Evolutionary conservation across 2,888 invertebrate species (phyloP), one percentile per base, ranked within the genome.

Genomic region (Barypeithes pellucidus): DNA sequence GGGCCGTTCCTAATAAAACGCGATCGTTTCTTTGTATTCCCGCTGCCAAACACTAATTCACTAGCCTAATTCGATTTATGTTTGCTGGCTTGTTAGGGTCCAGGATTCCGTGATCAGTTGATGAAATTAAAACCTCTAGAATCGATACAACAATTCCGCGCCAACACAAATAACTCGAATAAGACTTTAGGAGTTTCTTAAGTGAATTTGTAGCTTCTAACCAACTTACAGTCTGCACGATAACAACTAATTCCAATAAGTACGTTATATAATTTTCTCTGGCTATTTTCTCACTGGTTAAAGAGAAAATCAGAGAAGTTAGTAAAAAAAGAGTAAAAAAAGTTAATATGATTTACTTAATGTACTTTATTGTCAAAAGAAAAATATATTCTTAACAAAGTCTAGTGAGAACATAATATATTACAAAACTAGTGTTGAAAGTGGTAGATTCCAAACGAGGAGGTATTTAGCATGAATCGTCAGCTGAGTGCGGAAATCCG

Each of bases 241-340:
- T 73, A 73, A 73, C 73, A 73, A 68, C 73, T 73, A 73, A 73
- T 73, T 68, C 73, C 68, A 65, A 59, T 73, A 68, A 73, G 47
- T 14, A 22, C 41, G 52, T 68, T 73, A 73, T 65, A 16, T 59
- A 41, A 50, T 73, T 73, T 73, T 62, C 63, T 57, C 36, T 29
- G 22, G 69, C 63, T 20, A 65, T 65, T 65, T 65, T 65, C 50
- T 65, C 65, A 65, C 65, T 36, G 47, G 65, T 57, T 57, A 36
- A 57, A 14, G 61, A 61, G 61, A 45, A 43, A 43, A 43, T 57
- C 39, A 20, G 20, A 41, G 16, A 18, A 18, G 45, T 36, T 24
- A 29, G 57, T 54, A 43, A 43, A 43, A 41, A 43, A 43, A 3
- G 43, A 29, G 5, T 29, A 8, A 29, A 29, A 65, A 50, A 52